These are phyloP conservation scores for Poecilia gillii DNA, from an alignment of 2,797 vertebrate genomes.

Conservation along the genomic window DNA sequence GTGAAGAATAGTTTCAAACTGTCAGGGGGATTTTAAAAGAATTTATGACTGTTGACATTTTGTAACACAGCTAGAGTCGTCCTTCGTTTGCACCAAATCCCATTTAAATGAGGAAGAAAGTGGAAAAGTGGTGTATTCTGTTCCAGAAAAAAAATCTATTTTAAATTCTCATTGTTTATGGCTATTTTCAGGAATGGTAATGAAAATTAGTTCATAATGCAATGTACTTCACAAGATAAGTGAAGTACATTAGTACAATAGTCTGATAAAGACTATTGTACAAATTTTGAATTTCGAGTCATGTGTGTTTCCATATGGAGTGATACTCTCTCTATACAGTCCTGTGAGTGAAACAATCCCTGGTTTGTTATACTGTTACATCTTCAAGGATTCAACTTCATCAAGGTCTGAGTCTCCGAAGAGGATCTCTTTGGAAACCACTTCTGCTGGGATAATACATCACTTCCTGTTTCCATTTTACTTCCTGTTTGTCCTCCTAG, in stretches of 20 bases:
- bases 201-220: neutral
- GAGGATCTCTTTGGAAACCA: neutral
- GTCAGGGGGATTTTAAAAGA: slow-evolving; percentile 31
- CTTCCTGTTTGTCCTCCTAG: neutral
- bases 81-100: neutral
- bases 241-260: no score
- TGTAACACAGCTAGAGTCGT: neutral
- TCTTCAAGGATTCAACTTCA: neutral
- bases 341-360: neutral
- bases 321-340: neutral
- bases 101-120: neutral
- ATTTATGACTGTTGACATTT: slow-evolving; percentile 16
- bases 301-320: neutral
- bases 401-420: neutral
- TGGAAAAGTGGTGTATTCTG: neutral
- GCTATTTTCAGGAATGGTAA: neutral
- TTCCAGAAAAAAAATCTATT: neutral
- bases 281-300: neutral
- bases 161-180: neutral
- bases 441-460: neutral
- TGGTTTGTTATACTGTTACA: neutral
- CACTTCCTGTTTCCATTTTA: neutral
- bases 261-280: neutral
- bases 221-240: neutral
- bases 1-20: slow-evolving; percentile 23